phyloP scores from a whole-genome alignment of 2,797 vertebrate genomes.

The Spinibarbus caldwelli region DNA sequence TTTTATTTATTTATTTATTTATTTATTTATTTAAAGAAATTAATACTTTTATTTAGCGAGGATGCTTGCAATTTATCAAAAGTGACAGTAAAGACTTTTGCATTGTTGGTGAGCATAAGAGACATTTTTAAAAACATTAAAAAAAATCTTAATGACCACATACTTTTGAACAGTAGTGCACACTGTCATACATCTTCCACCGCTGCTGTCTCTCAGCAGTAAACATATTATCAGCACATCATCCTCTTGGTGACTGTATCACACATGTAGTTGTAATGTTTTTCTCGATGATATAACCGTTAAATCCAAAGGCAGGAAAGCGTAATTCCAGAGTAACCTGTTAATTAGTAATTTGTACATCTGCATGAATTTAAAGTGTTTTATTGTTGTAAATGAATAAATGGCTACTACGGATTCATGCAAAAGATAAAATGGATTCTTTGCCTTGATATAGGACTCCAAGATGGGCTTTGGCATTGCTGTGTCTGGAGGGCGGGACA shows the following conservation, averaged over 20 bases:
- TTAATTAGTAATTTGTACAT: neutral
- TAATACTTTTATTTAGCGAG: neutral
- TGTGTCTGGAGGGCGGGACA: slow-evolving; percentile 94
- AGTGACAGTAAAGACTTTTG: neutral
- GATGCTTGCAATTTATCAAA: neutral
- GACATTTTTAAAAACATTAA: neutral
- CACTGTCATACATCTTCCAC: neutral
- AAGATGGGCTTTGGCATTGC: slow-evolving; percentile 98
- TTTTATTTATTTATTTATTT: too few species aligned
- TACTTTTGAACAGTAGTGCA: neutral
- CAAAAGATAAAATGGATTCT: neutral
- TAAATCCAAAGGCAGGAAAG: neutral
- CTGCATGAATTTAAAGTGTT: neutral
- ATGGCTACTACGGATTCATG: neutral
- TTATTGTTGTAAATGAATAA: neutral
- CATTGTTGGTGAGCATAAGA: neutral
- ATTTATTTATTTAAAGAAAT: too few species aligned
- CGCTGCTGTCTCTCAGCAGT: neutral
- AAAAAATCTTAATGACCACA: neutral
- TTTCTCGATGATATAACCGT: neutral
- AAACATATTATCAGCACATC: neutral
- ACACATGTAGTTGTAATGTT: neutral
- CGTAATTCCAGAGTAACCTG: neutral
- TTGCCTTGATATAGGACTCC: slow-evolving; percentile 83
- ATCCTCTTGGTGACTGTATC: neutral